These are phyloP conservation scores for Centropristis striata DNA, from an alignment of 2,113 vertebrate genomes.

Conservation along the genomic window DNA sequence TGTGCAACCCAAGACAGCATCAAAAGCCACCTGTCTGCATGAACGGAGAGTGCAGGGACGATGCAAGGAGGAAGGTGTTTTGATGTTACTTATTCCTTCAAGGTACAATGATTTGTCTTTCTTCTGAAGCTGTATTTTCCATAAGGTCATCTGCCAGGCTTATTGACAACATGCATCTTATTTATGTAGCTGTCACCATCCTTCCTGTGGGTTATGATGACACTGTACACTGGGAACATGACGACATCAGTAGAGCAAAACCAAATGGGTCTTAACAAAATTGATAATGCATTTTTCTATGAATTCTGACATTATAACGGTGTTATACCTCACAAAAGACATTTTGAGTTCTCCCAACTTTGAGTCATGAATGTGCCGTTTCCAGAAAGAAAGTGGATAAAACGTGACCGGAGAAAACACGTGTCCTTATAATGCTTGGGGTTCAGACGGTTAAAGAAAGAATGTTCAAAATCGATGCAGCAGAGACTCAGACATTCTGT, in stretches of 20 bases:
- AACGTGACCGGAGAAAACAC: too few relatives aligned
- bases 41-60: neutral
- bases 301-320: too few relatives aligned
- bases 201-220: neutral
- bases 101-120: slow-evolving; percentile 9
- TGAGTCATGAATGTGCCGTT: too few relatives aligned
- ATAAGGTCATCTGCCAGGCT: neutral
- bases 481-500: neutral
- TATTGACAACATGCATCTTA: too few relatives aligned
- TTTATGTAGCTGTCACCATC: neutral
- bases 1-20: slow-evolving; percentile 1
- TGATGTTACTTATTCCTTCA: slow-evolving; percentile 5
- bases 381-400: too few relatives aligned
- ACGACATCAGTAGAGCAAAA: too few relatives aligned
- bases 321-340: too few relatives aligned
- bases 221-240: neutral
- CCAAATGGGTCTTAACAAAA: too few relatives aligned
- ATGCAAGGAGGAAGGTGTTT: slow-evolving; percentile 10
- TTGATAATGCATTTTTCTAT: too few relatives aligned
- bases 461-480: neutral
- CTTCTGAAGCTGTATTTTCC: neutral
- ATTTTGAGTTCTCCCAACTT: too few relatives aligned
- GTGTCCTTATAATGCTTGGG: too few relatives aligned
- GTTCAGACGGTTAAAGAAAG: neutral
- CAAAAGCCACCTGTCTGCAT: slow-evolving; percentile 25